Conservation (phyloP, 2,888 invertebrate genomes). For the Tyria jacobaeae region DNA sequence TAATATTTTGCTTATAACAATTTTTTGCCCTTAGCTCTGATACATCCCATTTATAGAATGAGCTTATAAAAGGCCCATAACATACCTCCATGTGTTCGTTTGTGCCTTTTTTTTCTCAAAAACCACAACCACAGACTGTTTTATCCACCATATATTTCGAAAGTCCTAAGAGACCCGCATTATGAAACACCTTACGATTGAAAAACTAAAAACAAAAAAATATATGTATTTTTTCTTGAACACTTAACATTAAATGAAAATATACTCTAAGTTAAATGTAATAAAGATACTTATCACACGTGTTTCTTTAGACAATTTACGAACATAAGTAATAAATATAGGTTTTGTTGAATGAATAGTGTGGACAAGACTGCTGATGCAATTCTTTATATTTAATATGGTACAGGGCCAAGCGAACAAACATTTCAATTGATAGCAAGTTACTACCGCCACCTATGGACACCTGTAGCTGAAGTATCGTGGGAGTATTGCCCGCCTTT, state of each 20-base stretch:
- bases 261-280: accelerated
- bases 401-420: no score
- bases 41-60: background rate
- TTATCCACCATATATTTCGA: conserved; percentile 22
- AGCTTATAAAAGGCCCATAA: background rate
- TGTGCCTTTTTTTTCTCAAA: conserved; percentile 10
- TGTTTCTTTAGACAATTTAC: conserved; percentile 28
- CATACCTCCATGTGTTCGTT: conserved; percentile 9
- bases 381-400: no score
- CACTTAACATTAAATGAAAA: background rate
- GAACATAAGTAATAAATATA: conserved; percentile 29
- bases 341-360: conserved; percentile 14
- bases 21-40: background rate
- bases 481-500: no score
- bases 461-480: no score
- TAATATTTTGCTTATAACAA: no score
- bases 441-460: no score
- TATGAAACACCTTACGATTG: conserved; percentile 29
- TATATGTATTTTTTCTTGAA: conserved; percentile 27
- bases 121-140: conserved; percentile 35
- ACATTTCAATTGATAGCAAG: no score
- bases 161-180: conserved; percentile 41
- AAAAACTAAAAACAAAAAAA: conserved; percentile 16
- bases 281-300: background rate
- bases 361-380: conserved; percentile 24